These are phyloP conservation scores for Mylabris sibirica DNA, from an alignment of 2,888 invertebrate genomes.

Conservation along the genomic window DNA sequence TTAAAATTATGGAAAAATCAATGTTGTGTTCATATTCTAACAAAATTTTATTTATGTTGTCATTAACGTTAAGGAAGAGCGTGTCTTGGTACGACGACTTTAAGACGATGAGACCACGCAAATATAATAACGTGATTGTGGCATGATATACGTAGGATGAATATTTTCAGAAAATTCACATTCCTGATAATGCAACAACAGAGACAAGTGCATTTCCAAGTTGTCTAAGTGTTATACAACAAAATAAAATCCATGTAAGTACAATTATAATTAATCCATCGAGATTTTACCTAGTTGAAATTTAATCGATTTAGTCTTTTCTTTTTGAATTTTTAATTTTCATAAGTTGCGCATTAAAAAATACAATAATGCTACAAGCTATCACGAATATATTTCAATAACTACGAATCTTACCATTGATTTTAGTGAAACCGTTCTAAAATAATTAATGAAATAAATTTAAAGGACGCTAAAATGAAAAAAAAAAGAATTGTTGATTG, in stretches of 20 bases:
- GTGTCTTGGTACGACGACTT: conserved; percentile 59
- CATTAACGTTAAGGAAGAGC: conserved; percentile 56
- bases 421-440: no score
- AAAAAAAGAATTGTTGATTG: no score
- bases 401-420: no score
- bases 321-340: no score
- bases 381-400: no score
- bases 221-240: conserved; percentile 3
- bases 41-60: conserved; percentile 55
- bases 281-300: no score
- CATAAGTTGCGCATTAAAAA: no score
- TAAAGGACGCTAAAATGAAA: no score
- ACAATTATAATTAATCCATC: not conserved
- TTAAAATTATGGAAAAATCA: conserved; percentile 41
- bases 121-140: conserved; percentile 59
- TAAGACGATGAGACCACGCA: conserved; percentile 57
- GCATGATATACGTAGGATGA: conserved; percentile 54
- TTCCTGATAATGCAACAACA: conserved; percentile 33
- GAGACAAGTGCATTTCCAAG: conserved; percentile 20
- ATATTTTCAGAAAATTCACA: conserved; percentile 34
- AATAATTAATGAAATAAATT: no score
- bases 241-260: conserved; percentile 17
- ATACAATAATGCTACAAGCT: no score
- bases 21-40: conserved; percentile 45
- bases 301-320: no score